Base-by-base conservation (phyloP, 2,113 vertebrate species). In the Platysternon megacephalum region DNA sequence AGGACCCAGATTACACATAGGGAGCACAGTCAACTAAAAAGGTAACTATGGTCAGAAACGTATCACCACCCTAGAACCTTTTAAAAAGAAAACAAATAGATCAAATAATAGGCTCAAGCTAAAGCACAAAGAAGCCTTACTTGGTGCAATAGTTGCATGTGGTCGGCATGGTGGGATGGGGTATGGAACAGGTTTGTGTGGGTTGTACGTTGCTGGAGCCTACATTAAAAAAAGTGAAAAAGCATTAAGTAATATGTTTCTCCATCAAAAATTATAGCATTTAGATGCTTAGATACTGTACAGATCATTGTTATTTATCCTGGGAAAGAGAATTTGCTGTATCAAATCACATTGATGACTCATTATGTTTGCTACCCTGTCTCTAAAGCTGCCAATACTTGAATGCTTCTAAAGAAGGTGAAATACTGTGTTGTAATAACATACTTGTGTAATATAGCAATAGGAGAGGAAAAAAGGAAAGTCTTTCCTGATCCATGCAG, bases 151-250 rank as follows among this genome's bases (percentile, higher is more conserved):
- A 86, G 99, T 99, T 96, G 99, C 99, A 46, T 99, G 99, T 51
- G 99, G 99, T 94, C 99, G 98, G 95, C 99, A 99, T 0, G 99
- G 99, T 84, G 99, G 99, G 96, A 99, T 99, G 2, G 99, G 99
- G 79, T 99, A 99, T 39, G 99, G 99, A 96, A 99, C 99, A 88
- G 99, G 99, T 85, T 99, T 99, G 97, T 99, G 99, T 82, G 99
- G 99, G 94, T 99, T 99, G 95, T 99, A 99, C 28, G 99, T 98
- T 91, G 99, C 99, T 94, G 99, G 99, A 94, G 99, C 99, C 99
- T 99, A 96, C 48, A 68, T 4, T 53, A 88, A 88, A 49, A 84
- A 91, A 39, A 98, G 82, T 61, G 93, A 49, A 78, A 97, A 87
- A 13, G 65, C 93, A 79, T 90, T 80, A 93, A 51, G 79, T 88